Evolutionary conservation across 2,113 vertebrate genomes (phyloP), one percentile per base, ranked within the genome.

Genomic region (Oncorhynchus gorbuscha): DNA sequence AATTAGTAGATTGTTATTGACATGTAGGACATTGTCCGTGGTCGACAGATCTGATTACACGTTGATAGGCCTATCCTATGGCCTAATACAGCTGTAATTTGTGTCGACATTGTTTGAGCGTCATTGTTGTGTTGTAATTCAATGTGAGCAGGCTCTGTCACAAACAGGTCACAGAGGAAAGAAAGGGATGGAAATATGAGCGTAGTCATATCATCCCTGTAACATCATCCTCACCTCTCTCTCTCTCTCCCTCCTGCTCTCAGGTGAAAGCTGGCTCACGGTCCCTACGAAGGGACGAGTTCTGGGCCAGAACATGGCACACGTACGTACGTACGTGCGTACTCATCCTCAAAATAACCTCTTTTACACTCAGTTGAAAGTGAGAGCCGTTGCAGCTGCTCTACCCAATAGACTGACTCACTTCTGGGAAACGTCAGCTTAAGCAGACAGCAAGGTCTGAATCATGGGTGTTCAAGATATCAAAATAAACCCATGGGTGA

Each of bases 121-220:
- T 28, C 68, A 80, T 77, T 80, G 22, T 72, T 26, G 61, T 71
- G 35, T 51, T 69, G 68, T 69, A 39, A 45, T 69, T 69, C 11
- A 39, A 26, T 76, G 35, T 61, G 79, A 79, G 1, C 2, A 71
- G 75, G 74, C 61, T 71, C 66, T 26, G 32, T 5, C 14, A 51
- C 35, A 6, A 68, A 64, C 51, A 24, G 69, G 72, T 73, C 71
- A 73, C 73, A 48, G 26, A 18, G 32, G 74, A 69, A 69, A 28
- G 24, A 71, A 82, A 81, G 32, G 71, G 61, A 39, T 59, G 28
- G 62, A 79, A 76, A 72, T 74, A 73, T 26, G 49, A 75, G 51
- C 48, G 32, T 75, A 18, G 3, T 65, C 59, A n/a, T 39, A 75
- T 73, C 74, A 76, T 73, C 74, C 74, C 20, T 69, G 71, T 77